Evolutionary conservation across 2,888 invertebrate genomes (phyloP).

Genomic region (Serrognathus titanus): DNA sequence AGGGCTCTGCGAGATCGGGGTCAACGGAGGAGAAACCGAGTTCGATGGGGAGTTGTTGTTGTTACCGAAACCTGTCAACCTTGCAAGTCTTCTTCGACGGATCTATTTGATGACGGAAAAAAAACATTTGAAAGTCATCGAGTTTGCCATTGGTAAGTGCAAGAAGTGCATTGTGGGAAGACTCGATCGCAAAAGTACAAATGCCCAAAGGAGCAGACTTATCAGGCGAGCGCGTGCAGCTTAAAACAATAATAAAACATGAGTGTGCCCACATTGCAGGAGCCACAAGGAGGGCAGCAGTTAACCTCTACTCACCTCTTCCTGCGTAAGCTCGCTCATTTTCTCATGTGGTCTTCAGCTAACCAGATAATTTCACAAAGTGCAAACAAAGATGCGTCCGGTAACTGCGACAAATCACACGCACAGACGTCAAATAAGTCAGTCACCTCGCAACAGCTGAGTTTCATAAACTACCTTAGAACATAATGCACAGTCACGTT

Average conservation of each 20-base stretch:
- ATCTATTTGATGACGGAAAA: conserved; percentile 53
- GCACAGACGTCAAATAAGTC: conserved; percentile 43
- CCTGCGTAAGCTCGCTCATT: conserved; percentile 85
- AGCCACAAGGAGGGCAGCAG: no score
- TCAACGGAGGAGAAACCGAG: conserved; percentile 51
- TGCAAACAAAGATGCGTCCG: no score
- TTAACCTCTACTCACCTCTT: conserved; percentile 67
- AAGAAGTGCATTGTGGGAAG: not conserved
- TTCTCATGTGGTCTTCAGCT: conserved; percentile 28
- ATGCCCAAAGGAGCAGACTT: conserved; percentile 5
- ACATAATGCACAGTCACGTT: conserved; percentile 27
- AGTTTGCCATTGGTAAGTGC: not conserved
- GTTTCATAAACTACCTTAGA: conserved; percentile 38
- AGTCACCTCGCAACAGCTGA: conserved; percentile 47
- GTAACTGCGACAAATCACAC: conserved; percentile 6
- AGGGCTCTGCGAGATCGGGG: conserved; percentile 50
- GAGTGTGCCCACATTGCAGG: not conserved
- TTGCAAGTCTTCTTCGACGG: conserved; percentile 70
- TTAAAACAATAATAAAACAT: conserved; percentile 6
- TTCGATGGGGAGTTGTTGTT: conserved; percentile 54
- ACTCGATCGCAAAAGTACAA: not conserved
- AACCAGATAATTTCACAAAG: conserved; percentile 8
- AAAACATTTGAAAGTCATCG: not conserved
- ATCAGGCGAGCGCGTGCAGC: not conserved
- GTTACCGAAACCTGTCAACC: conserved; percentile 57